phyloP scores from a whole-genome alignment of 1,140 invertebrate genomes.

The Oscheius sp. region DNA sequence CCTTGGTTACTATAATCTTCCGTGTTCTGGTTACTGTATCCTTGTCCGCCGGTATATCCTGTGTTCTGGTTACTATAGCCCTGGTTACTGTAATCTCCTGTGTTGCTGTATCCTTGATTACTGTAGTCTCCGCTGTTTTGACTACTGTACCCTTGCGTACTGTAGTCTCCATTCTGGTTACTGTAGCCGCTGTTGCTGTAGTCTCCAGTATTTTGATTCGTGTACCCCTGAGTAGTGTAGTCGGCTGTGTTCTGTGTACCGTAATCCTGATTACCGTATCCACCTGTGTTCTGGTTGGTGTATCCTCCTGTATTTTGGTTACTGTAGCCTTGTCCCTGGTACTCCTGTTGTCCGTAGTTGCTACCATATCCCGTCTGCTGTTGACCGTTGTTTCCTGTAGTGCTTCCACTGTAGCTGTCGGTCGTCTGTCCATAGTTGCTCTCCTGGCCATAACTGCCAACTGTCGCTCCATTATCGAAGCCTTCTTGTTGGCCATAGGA shows the following conservation, averaged over 20 bases:
- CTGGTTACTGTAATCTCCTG: constrained; percentile 1
- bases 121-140: background rate
- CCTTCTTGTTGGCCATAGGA: background rate
- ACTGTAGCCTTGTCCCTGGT: too few species aligned
- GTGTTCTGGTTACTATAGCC: background rate
- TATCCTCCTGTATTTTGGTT: too few species aligned
- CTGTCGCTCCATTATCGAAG: background rate
- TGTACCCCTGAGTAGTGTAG: background rate
- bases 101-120: background rate
- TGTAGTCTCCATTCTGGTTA: too few species aligned
- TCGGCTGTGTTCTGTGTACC: background rate
- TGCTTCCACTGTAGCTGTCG: too few species aligned
- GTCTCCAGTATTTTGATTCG: background rate
- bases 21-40: background rate
- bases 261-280: background rate
- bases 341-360: too few species aligned
- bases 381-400: too few species aligned
- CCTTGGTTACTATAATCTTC: background rate
- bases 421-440: background rate
- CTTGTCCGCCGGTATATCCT: background rate
- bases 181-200: background rate
- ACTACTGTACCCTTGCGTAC: background rate
- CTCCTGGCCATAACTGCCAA: too few species aligned
- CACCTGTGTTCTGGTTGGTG: background rate
- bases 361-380: too few species aligned